Evolutionary conservation across 1,140 invertebrate genomes (phyloP).

Genomic region (Apis laboriosa): DNA sequence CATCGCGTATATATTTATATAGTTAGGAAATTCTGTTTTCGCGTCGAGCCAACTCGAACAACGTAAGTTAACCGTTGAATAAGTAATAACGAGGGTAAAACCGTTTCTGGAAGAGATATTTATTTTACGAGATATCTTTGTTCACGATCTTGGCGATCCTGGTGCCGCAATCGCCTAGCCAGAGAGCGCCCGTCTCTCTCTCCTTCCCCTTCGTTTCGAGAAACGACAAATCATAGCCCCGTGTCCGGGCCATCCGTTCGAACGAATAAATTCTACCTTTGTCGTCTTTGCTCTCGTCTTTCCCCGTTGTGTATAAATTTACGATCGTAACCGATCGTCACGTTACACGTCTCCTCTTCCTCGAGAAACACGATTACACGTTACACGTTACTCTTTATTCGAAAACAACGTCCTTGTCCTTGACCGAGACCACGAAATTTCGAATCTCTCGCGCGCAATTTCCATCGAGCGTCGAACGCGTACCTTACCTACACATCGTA

Average conservation of each 20-base stretch:
- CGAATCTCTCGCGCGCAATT: no score
- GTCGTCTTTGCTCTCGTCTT: no score
- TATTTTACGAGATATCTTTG: conserved; percentile 3
- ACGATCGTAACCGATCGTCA: background rate
- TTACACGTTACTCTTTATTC: no score
- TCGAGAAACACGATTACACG: background rate
- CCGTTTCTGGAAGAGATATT: conserved; percentile 23
- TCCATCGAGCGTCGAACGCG: no score
- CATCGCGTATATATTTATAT: conserved; percentile 13
- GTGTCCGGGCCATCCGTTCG: background rate
- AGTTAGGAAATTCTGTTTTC: conserved; percentile 9
- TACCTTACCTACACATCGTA: no score
- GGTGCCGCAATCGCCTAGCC: conserved; percentile 13
- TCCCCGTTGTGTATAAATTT: background rate
- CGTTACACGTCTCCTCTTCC: no score
- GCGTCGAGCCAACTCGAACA: background rate
- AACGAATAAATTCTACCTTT: background rate
- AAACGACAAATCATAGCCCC: conserved; percentile 21
- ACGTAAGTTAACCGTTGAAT: conserved; percentile 11
- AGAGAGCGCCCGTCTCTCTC: no score
- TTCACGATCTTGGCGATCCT: background rate
- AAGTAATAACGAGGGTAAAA: conserved; percentile 25
- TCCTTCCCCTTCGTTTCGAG: background rate
- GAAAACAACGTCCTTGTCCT: conserved; percentile 2
- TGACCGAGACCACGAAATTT: conserved; percentile 7